Evolutionary conservation across 2,113 vertebrate species (phyloP).

Genomic region (Elgaria multicarinata): DNA sequence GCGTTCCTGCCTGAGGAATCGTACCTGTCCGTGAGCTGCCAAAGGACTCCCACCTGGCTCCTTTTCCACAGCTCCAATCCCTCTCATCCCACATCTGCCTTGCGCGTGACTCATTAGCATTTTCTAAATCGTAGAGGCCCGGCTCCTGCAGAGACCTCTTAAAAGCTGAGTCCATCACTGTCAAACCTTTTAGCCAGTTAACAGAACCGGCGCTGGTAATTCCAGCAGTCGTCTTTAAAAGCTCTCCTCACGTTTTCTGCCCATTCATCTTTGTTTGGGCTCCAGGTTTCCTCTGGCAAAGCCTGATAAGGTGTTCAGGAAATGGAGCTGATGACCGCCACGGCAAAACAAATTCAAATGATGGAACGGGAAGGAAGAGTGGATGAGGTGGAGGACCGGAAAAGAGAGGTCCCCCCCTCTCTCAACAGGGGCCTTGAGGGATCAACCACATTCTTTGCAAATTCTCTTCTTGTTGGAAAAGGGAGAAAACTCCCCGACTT

Average conservation of each 20-base stretch:
- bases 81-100: background rate
- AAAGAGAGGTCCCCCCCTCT: background rate
- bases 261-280: conserved; percentile 12
- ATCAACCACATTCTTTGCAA: background rate
- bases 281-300: background rate
- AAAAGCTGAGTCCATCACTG: background rate
- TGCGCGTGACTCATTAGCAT: background rate
- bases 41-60: background rate
- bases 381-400: background rate
- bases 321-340: background rate
- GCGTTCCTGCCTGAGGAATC: background rate
- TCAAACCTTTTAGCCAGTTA: background rate
- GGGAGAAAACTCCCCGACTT: background rate
- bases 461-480: background rate
- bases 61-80: background rate
- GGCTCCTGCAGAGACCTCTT: background rate
- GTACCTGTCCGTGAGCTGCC: background rate
- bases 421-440: background rate
- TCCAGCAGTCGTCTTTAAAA: conserved; percentile 9
- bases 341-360: background rate
- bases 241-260: background rate
- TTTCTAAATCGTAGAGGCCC: background rate
- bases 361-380: background rate
- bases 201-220: background rate
- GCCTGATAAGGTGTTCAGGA: conserved; percentile 9